A percentile compares a stretch with the other conserved stretches of the same genome.
Evolutionary conservation across 2,888 invertebrate species (phyloP).

Genomic region (Erpobdella octoculata): DNA sequence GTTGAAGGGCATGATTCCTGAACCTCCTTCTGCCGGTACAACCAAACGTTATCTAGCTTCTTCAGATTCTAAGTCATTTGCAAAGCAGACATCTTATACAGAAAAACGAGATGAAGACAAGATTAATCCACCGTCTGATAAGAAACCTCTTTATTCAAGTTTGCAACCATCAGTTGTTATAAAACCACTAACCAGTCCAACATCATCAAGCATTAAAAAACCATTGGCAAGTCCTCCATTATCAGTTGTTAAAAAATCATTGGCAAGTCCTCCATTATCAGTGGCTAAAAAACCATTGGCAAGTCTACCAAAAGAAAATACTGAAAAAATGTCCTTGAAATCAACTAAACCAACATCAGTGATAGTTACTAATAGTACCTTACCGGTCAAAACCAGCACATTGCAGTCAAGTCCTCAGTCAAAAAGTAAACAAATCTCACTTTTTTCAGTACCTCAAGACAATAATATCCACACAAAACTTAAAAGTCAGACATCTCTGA

Average conservation of each 20-base stretch:
- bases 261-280: not conserved
- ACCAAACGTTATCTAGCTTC: not conserved
- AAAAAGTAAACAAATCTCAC: too few relatives aligned
- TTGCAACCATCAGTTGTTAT: too few relatives aligned
- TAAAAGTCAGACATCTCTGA: not conserved
- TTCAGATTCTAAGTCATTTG: not conserved
- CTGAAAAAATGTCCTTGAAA: not conserved
- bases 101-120: too few relatives aligned
- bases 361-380: too few relatives aligned
- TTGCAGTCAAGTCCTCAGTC: not conserved
- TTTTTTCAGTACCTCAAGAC: not conserved
- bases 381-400: not conserved
- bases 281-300: not conserved
- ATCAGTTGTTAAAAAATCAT: not conserved
- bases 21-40: not conserved
- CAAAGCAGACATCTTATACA: not conserved
- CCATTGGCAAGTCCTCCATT: not conserved
- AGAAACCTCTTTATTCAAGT: too few relatives aligned
- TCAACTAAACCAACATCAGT: not conserved
- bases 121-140: not conserved
- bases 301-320: not conserved
- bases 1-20: not conserved
- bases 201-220: not conserved
- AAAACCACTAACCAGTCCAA: not conserved
- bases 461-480: not conserved